Evolutionary conservation across 2,888 invertebrate species (phyloP).

Genomic region (Lysandra bellargus): DNA sequence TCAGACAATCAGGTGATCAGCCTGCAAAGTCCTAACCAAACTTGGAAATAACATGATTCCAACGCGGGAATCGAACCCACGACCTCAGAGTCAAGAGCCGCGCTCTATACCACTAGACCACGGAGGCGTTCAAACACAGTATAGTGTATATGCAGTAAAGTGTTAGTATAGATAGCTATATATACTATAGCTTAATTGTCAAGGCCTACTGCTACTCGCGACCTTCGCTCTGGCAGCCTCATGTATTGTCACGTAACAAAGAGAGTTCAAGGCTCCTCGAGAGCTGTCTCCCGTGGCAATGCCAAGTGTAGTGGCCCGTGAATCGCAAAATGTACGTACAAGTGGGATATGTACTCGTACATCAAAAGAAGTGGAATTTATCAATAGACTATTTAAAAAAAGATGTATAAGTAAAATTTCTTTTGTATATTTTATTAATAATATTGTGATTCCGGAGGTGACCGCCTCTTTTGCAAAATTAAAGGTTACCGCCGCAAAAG

Average conservation of each 20-base stretch:
- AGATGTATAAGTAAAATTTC: background rate
- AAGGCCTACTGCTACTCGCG: background rate
- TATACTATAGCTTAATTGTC: background rate
- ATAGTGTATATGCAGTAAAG: background rate
- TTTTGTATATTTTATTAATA: background rate
- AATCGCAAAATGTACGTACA: background rate
- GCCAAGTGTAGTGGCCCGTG: background rate
- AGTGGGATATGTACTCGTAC: background rate
- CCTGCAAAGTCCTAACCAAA: no score
- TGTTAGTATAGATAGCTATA: background rate
- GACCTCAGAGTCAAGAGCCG: no score
- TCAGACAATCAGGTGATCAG: no score
- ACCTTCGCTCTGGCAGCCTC: slow-evolving; percentile 5
- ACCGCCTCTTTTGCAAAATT: no score
- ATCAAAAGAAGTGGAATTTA: background rate
- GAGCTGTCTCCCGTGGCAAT: background rate
- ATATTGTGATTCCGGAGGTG: no score
- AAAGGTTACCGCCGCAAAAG: no score
- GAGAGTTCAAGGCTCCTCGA: slow-evolving; percentile 12
- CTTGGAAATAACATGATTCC: no score
- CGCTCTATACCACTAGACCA: no score
- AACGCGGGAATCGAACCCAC: no score
- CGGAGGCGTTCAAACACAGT: background rate
- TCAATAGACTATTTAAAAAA: no score
- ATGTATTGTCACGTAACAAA: slow-evolving; percentile 17